A percentile compares a stretch with the other conserved stretches of the same genome.
Conservation (phyloP, 1,140 invertebrate species). For the Pogonognathellus flavescens region DNA sequence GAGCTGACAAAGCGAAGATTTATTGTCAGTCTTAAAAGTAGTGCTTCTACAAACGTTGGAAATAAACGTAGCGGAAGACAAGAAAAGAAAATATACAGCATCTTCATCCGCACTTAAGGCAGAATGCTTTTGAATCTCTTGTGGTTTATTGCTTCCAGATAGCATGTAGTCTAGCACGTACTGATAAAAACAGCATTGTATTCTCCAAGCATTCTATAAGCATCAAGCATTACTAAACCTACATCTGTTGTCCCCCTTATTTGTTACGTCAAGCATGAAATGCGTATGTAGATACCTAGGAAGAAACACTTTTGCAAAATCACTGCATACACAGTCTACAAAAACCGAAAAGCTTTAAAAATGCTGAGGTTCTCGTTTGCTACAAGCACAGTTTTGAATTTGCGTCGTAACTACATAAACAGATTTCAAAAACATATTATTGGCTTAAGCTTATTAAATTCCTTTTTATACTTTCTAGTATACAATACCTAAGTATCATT, state of each 20-base stretch:
- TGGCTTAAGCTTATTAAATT: too few relatives aligned
- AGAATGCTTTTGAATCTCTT: neutral
- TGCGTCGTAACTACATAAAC: too few relatives aligned
- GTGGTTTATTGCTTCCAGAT: neutral
- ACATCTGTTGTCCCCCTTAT: conserved; percentile 22
- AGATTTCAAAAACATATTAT: too few relatives aligned
- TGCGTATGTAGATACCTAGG: neutral
- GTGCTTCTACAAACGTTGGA: neutral
- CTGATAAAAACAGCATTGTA: neutral
- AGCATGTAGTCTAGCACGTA: neutral
- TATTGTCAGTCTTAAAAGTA: neutral
- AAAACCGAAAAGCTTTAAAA: neutral
- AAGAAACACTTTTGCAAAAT: neutral
- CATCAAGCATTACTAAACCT: neutral
- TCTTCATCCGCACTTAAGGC: neutral
- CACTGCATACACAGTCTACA: neutral
- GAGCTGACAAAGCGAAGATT: conserved; percentile 12
- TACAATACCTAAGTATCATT: too few relatives aligned
- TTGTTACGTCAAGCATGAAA: neutral
- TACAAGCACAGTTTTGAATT: neutral
- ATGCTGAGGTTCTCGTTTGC: neutral
- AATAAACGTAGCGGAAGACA: neutral
- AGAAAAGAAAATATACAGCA: neutral
- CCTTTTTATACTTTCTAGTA: too few relatives aligned
- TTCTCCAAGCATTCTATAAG: neutral